A percentile compares a stretch with the other conserved stretches of the same genome.
Evolutionary conservation across 2,888 invertebrate genomes (phyloP).

Genomic region (Sminthurinus aureus): DNA sequence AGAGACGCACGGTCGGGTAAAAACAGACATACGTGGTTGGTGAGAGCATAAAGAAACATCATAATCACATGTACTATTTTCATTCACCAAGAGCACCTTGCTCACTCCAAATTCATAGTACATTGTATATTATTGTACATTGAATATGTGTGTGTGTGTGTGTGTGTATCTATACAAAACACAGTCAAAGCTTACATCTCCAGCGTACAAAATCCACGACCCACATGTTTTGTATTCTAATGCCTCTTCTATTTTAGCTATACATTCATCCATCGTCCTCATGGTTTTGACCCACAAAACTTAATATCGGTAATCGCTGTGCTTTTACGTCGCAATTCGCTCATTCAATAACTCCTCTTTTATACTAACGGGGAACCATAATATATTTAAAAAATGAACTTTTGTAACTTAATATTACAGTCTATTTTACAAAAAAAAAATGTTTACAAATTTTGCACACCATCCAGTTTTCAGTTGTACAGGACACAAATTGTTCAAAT

Average conservation of each 20-base stretch:
- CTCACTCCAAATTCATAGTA: not conserved
- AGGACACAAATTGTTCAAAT: no score
- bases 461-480: no score
- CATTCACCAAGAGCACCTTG: slow-evolving; percentile 31
- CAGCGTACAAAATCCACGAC: slow-evolving; percentile 8
- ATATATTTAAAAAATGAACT: no score
- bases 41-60: slow-evolving; percentile 13
- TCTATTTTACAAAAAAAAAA: no score
- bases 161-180: no score
- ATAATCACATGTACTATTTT: slow-evolving; percentile 30
- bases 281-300: slow-evolving; percentile 32
- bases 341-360: not conserved
- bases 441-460: no score
- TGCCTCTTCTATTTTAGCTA: not conserved
- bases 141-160: no score
- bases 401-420: no score
- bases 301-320: slow-evolving; percentile 22
- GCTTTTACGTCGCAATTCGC: not conserved
- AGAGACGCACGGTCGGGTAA: slow-evolving; percentile 1
- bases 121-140: no score
- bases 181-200: not conserved
- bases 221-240: slow-evolving; percentile 5
- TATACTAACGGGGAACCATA: no score
- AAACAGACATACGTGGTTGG: not conserved
- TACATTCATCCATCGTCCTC: slow-evolving; percentile 18